Conservation (phyloP, 2,113 vertebrate genomes). For the Cynopterus brachyotis region DNA sequence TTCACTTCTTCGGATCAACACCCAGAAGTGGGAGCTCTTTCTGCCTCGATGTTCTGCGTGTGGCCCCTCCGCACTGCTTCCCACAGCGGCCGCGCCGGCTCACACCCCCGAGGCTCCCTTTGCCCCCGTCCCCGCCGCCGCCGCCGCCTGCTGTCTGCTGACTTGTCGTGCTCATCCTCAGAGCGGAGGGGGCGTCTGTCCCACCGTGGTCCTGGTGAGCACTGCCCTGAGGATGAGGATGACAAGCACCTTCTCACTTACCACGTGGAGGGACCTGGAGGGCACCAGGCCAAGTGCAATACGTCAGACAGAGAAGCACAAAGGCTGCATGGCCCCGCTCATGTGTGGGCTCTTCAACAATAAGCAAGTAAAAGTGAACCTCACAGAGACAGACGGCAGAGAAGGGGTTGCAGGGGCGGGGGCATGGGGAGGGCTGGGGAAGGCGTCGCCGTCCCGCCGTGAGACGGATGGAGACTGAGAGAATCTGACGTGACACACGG, state of each 20-base stretch:
- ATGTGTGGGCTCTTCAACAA: background rate
- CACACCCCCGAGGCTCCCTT: background rate
- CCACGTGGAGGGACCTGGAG: background rate
- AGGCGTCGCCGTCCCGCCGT: background rate
- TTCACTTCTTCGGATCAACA: background rate
- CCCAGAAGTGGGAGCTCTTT: background rate
- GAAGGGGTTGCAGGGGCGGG: background rate
- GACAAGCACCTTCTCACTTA: background rate
- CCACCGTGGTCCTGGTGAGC: background rate
- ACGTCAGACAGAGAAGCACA: background rate
- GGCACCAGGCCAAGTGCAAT: background rate
- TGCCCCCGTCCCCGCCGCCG: rapidly evolving
- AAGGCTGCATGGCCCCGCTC: background rate
- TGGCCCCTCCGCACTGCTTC: background rate
- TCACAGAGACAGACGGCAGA: background rate
- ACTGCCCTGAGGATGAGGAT: background rate
- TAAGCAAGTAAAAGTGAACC: background rate
- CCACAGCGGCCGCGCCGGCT: background rate
- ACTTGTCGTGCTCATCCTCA: too few relatives aligned
- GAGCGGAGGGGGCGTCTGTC: background rate
- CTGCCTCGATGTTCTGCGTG: background rate
- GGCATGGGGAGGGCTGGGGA: too few relatives aligned
- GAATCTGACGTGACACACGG: background rate
- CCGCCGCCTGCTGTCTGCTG: background rate
- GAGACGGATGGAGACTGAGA: background rate